Conservation (phyloP, 53 echinoderm and acorn worm genomes). For the Stichopus horrens region DNA sequence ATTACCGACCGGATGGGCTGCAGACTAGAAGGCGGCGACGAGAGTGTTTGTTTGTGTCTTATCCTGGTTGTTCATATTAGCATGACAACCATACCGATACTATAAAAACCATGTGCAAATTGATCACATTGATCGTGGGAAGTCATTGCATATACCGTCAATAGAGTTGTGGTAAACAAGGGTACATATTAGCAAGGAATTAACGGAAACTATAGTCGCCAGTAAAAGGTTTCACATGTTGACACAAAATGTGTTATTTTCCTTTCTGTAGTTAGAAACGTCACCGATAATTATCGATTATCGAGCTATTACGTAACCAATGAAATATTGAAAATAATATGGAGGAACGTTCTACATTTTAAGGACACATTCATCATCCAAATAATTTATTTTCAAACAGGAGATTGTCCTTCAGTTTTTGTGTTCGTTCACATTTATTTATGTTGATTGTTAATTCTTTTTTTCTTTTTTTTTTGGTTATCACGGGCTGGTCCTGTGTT, state of each 20-base stretch:
- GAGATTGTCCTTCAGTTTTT: too few species aligned
- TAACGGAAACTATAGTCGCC: too few species aligned
- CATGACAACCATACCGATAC: too few species aligned
- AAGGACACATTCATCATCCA: slow-evolving; percentile 5
- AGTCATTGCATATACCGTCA: background rate
- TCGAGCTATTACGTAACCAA: background rate
- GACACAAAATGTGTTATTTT: background rate
- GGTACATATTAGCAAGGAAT: background rate
- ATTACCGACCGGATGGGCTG: slow-evolving; percentile 33
- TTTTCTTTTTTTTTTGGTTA: background rate
- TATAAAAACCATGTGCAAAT: background rate
- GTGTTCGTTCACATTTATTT: too few species aligned
- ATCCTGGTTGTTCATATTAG: too few species aligned
- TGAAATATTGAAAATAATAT: slow-evolving; percentile 10
- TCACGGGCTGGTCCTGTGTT: slow-evolving; percentile 41
- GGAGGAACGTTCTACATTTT: background rate
- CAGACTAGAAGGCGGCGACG: slow-evolving; percentile 2
- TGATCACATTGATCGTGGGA: background rate
- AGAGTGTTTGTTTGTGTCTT: background rate
- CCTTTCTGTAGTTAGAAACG: background rate
- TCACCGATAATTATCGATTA: background rate
- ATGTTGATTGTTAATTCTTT: background rate
- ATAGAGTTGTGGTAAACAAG: background rate
- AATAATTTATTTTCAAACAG: slow-evolving; percentile 12
- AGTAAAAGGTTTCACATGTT: background rate